Conservation (phyloP, 1,140 invertebrate genomes). For the Hesperophylax magnus region DNA sequence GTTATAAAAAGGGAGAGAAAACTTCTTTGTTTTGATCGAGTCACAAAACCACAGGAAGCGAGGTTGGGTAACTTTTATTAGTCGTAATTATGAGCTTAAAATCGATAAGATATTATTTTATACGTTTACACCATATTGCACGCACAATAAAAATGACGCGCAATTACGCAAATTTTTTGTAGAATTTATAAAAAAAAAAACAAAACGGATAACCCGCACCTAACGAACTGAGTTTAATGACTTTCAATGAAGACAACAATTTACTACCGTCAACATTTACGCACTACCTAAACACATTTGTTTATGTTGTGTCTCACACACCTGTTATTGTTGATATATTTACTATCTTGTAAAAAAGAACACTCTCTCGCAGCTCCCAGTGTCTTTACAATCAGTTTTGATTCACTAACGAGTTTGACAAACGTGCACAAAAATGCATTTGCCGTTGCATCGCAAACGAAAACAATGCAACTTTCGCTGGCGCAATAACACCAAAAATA, state of each 20-base stretch:
- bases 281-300: constrained; percentile 20
- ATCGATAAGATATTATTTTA: neutral
- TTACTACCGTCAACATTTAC: constrained; percentile 36
- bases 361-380: neutral
- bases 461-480: constrained; percentile 44
- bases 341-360: neutral
- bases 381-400: neutral
- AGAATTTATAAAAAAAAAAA: neutral
- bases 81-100: neutral
- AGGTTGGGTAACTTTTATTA: too few relatives aligned
- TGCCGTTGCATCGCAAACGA: constrained; percentile 37
- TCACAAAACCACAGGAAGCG: too few relatives aligned
- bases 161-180: neutral
- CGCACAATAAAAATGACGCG: neutral
- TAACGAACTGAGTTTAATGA: constrained; percentile 5
- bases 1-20: neutral
- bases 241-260: neutral
- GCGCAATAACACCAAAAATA: constrained; percentile 6
- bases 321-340: constrained; percentile 43
- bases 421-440: constrained; percentile 44
- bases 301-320: constrained; percentile 40
- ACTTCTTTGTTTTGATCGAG: neutral
- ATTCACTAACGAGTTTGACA: neutral
- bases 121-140: constrained; percentile 29
- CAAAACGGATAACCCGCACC: neutral